Conservation (phyloP, 1,140 invertebrate genomes). For the Drosophila ohnishii region DNA sequence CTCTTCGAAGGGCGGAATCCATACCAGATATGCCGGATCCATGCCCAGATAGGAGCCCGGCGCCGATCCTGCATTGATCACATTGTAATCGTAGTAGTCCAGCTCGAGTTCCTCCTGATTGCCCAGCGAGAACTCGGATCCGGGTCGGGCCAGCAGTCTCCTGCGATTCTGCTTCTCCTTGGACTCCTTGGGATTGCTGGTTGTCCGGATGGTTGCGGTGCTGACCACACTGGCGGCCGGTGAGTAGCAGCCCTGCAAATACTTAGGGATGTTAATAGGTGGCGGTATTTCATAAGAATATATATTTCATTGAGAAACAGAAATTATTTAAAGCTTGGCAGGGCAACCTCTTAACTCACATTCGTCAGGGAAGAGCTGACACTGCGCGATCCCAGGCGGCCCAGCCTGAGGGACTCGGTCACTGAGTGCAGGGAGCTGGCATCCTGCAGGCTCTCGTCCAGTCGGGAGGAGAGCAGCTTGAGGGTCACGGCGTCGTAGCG, state of each 20-base stretch:
- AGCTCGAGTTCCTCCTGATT: conserved; percentile 90
- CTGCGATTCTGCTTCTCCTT: conserved; percentile 90
- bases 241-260: conserved; percentile 87
- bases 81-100: conserved; percentile 95
- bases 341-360: conserved; percentile 62
- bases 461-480: conserved; percentile 63
- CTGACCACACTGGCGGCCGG: conserved; percentile 86
- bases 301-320: neutral
- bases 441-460: conserved; percentile 73
- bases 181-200: conserved; percentile 88
- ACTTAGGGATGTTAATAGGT: neutral
- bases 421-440: conserved; percentile 63
- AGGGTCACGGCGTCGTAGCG: conserved; percentile 75
- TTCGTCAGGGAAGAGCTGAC: conserved; percentile 77
- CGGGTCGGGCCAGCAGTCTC: conserved; percentile 86
- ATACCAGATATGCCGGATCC: conserved; percentile 93
- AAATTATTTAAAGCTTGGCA: neutral
- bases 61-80: conserved; percentile 90
- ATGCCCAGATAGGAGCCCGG: conserved; percentile 92
- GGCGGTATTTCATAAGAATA: neutral
- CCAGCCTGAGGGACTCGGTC: conserved; percentile 56
- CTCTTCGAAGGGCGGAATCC: conserved; percentile 91
- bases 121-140: conserved; percentile 88
- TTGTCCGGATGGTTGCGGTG: conserved; percentile 86
- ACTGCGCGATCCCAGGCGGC: conserved; percentile 65